A percentile compares a stretch with the other conserved stretches of the same genome.
phyloP scores from a whole-genome alignment of 2,113 vertebrate genomes.

The Mirza zaza region DNA sequence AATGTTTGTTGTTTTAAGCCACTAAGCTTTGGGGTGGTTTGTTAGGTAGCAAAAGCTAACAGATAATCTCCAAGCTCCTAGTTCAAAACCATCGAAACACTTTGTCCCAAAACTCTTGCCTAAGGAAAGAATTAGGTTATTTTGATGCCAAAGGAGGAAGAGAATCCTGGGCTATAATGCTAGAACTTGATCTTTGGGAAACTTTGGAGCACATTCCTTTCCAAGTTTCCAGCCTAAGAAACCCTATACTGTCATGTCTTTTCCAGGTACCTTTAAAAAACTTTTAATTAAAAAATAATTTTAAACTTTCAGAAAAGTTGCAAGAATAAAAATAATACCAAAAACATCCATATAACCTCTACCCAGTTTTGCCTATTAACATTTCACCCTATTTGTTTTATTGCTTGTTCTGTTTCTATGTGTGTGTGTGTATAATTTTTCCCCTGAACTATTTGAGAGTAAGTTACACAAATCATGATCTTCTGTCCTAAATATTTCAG shows the following conservation, averaged over 20 bases:
- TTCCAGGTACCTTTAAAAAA: not conserved
- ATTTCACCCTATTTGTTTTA: not conserved
- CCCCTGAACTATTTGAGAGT: not conserved
- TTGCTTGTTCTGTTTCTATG: not conserved
- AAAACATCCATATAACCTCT: not conserved
- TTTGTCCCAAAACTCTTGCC: not conserved
- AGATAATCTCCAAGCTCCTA: not conserved
- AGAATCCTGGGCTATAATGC: not conserved
- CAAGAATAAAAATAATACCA: not conserved
- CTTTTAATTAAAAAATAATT: not conserved
- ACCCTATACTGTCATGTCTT: not conserved
- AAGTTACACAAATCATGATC: not conserved
- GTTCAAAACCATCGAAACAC: not conserved
- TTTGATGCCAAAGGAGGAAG: not conserved
- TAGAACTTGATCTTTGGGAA: not conserved
- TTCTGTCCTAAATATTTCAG: not conserved
- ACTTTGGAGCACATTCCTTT: not conserved
- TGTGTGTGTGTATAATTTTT: not conserved
- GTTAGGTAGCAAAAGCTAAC: not conserved
- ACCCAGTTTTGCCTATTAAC: not conserved
- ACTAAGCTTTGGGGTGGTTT: not conserved
- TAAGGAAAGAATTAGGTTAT: not conserved
- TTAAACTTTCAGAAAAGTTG: not conserved
- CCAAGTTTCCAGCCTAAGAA: not conserved
- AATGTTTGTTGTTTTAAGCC: not conserved